Conservation (phyloP, 1,140 invertebrate genomes). For the Sarcophaga bullata region DNA sequence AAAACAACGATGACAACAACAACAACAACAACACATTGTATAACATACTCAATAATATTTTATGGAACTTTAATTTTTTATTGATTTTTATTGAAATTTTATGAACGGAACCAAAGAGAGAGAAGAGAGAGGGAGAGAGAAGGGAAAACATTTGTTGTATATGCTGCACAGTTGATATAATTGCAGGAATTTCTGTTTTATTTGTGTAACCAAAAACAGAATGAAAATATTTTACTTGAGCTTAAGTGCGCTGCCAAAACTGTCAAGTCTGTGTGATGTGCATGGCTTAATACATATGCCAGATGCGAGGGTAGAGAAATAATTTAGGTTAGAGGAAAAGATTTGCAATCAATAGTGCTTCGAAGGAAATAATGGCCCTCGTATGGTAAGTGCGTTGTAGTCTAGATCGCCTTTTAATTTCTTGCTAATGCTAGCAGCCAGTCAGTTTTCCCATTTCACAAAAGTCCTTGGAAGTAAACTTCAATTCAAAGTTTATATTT, state of each 20-base stretch:
- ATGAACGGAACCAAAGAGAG: neutral
- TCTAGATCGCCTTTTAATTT: no score
- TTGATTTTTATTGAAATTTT: slow-evolving; percentile 15
- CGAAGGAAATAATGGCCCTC: no score
- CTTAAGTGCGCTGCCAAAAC: neutral
- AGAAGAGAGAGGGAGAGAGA: no score
- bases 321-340: neutral
- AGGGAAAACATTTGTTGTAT: no score
- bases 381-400: no score
- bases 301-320: neutral
- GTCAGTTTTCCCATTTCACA: no score
- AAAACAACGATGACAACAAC: neutral
- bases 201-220: neutral
- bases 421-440: no score
- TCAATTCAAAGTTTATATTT: no score
- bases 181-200: neutral
- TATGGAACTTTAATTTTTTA: neutral
- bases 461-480: no score
- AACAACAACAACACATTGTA: neutral
- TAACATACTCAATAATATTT: neutral
- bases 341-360: neutral
- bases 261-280: neutral
- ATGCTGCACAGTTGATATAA: neutral
- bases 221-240: neutral
- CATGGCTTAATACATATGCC: no score